These are phyloP conservation scores for Stenolophus ochropezus DNA, from an alignment of 2,888 invertebrate species.

Conservation along the genomic window DNA sequence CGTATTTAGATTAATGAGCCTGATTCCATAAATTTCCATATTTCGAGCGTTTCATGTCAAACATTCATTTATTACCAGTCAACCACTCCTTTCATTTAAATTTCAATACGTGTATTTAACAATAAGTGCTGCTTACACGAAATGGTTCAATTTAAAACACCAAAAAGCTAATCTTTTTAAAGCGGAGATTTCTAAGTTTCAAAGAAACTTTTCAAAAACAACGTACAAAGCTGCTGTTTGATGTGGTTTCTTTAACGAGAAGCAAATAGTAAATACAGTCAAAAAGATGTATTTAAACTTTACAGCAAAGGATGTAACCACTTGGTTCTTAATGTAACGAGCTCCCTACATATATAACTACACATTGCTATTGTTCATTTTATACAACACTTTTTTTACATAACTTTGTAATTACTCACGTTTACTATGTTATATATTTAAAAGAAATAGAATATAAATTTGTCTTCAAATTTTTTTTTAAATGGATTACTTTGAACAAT, in stretches of 20 bases:
- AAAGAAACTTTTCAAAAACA: conserved; percentile 18
- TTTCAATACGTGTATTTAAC: conserved; percentile 42
- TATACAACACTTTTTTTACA: too few species aligned
- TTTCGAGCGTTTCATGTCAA: conserved; percentile 42
- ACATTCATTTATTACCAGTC: conserved; percentile 33
- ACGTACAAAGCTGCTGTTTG: conserved; percentile 24
- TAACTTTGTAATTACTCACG: too few species aligned
- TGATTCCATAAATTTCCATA: conserved; percentile 48
- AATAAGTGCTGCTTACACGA: conserved; percentile 16
- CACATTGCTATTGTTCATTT: conserved; percentile 4
- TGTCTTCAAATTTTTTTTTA: too few species aligned
- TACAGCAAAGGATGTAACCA: conserved; percentile 2
- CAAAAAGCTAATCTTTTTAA: neutral
- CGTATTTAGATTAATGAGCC: conserved; percentile 36
- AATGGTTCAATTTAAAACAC: conserved; percentile 34
- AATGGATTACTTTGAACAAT: too few species aligned
- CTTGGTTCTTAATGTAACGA: neutral
- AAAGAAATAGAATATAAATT: too few species aligned
- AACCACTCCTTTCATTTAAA: conserved; percentile 40
- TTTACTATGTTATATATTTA: too few species aligned
- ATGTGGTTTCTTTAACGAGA: conserved; percentile 32
- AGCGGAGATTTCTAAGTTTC: neutral
- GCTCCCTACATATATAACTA: neutral
- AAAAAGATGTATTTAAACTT: conserved; percentile 8
- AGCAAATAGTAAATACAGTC: conserved; percentile 11